Conservation (phyloP, 1,140 invertebrate genomes). For the Drosophila watanabei region DNA sequence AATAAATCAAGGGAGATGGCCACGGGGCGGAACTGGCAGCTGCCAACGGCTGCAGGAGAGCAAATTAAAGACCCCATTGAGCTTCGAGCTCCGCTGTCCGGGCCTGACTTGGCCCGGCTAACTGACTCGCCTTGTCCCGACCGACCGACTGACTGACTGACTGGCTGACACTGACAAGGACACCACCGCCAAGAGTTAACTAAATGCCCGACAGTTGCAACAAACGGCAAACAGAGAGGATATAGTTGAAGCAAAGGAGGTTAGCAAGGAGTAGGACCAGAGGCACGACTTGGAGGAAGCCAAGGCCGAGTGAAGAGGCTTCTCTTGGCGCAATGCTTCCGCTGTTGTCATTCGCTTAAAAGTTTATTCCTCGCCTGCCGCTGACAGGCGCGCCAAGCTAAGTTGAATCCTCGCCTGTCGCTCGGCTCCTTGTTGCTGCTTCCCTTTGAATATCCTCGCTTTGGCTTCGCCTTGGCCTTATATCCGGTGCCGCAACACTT, state of each 20-base stretch:
- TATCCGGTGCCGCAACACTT: slow-evolving; percentile 75
- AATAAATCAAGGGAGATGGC: slow-evolving; percentile 46
- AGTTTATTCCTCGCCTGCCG: slow-evolving; percentile 57
- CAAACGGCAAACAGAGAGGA: slow-evolving; percentile 42
- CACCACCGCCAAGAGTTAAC: slow-evolving; percentile 76
- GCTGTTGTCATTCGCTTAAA: slow-evolving; percentile 58
- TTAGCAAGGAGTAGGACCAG: too few species aligned
- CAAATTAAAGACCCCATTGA: slow-evolving; percentile 54
- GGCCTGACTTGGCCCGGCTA: slow-evolving; percentile 8
- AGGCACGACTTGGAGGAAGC: slow-evolving; percentile 6
- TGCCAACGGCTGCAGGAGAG: slow-evolving; percentile 27
- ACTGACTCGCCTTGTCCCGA: slow-evolving; percentile 10
- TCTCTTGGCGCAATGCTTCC: slow-evolving; percentile 48
- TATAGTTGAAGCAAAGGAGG: neutral
- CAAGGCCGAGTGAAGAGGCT: slow-evolving; percentile 42
- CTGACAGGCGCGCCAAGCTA: slow-evolving; percentile 52
- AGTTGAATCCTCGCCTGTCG: slow-evolving; percentile 38
- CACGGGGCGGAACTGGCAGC: slow-evolving; percentile 8
- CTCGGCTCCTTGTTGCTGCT: neutral
- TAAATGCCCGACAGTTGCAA: slow-evolving; percentile 81
- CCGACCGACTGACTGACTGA: slow-evolving; percentile 16
- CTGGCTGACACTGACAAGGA: slow-evolving; percentile 61
- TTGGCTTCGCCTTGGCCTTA: slow-evolving; percentile 35
- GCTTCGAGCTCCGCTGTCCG: slow-evolving; percentile 13
- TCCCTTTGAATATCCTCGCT: slow-evolving; percentile 13